Base-by-base conservation (phyloP, 2,113 vertebrate species). In the Cyphomyrus plagiostoma region DNA sequence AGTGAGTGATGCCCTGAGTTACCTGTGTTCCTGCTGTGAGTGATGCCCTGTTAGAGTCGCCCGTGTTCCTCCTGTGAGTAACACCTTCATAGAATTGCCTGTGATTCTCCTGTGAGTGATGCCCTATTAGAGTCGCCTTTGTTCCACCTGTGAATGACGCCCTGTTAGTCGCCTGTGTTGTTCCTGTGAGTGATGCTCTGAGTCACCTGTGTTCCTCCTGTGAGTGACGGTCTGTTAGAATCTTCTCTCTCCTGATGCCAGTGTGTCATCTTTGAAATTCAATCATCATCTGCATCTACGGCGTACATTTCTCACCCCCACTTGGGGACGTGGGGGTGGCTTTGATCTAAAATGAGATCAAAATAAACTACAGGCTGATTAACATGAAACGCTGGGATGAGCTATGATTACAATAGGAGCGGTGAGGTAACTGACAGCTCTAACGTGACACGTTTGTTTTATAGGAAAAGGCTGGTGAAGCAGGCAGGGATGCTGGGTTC, bases 241-340 rank as follows among this genome's bases (percentile, higher is more conserved):
- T 77, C 35, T n/a, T 94, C 91, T 86, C 84, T 94, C 91, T 94
- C 89, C 88, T 89, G 90, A 56, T 91, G 93, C 93, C 93, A 92
- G 90, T 89, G 83, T 91, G 92, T 91, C 74, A 90, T 92, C 91
- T 93, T 93, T 92, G 94, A 92, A 93, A 94, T 94, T 92, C 92
- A 94, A 93, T 95, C 92, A 93, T 93, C 93, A 93, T 91, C 92
- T 92, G 91, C 91, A 93, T 90, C 90, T 93, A 92, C 42, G 84
- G 91, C 74, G 50, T 49, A 86, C 74, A 90, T 92, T 91, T 90
- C 92, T 93, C 92, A 89, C 91, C 70, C 19, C 88, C 89, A 91
- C 91, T 91, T 88, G 66, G 17, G 48, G 87, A 35, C 10, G 46
- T 48, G 85, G 48, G 85, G 50, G 49, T 87, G 49, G n/a, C 39